Base-by-base conservation (phyloP, 2,797 vertebrate genomes). In the Falco berigora region DNA sequence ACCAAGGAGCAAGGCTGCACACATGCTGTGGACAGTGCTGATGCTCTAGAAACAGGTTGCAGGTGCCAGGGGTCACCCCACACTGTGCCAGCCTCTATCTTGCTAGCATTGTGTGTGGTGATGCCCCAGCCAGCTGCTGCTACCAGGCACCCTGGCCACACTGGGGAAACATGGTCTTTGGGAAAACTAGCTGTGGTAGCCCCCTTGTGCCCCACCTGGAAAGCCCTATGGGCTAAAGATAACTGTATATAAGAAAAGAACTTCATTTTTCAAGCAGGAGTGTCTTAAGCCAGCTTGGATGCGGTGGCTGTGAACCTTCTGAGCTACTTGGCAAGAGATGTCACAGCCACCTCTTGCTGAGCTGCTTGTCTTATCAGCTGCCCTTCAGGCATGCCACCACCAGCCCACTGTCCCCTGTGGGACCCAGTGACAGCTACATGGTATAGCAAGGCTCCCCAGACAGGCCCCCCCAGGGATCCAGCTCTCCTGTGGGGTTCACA, bases 71-170 rank as follows among this genome's bases (percentile, higher is more conserved):
- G 22, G 32, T 66, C 8, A 8, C 21, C 21, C 16, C 40, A 10
- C 21, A 5, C 23, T 8, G 4, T 2, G 1, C 34, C 24, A 42
- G 49, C 15, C 22, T 77, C 28, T 11, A 11, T 13, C 28, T 46
- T 3, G 0, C 27, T 58, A 22, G 16, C 46, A 7, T 9, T 1
- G 0, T 1, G 1, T 8, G 2, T 1, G 0, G 75, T 8, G 22
- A 22, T 20, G 30, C 19, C 58, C 5, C 25, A 24, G 49, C 4
- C 4, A 61, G 14, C 44, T 71, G 66, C 38, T 36, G 36, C 85
- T 81, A 56, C 49, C 49, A 34, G 53, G 40, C 56, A 58, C 28
- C 34, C 49, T 81, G 49, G 34, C 23, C 62, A 25, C 0, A 0
- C 49, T 64, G 42, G n/a, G 38, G 49, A 85, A 75, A 64, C 0